Evolutionary conservation across 2,888 invertebrate genomes (phyloP).

Genomic region (Ophraella communa): DNA sequence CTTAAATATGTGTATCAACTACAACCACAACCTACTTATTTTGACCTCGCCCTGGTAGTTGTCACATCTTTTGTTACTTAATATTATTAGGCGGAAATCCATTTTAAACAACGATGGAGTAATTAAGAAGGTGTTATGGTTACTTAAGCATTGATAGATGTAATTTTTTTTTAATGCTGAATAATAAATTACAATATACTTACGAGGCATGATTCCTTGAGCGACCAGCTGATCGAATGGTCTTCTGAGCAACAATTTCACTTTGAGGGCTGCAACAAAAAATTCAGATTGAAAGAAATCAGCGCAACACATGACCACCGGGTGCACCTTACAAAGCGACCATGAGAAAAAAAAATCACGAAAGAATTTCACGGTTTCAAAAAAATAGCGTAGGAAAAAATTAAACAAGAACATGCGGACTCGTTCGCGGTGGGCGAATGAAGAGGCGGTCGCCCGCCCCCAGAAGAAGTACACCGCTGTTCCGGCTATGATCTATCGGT

Average conservation of each 20-base stretch:
- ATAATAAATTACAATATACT: conserved; percentile 63
- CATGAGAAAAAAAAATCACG: conserved; percentile 9
- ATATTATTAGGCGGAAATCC: too few species aligned
- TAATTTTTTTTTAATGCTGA: conserved; percentile 8
- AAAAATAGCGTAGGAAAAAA: conserved; percentile 5
- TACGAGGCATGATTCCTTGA: conserved; percentile 98
- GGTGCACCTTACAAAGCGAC: neutral
- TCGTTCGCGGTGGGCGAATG: conserved; percentile 1
- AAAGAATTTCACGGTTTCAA: neutral
- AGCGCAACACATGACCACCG: conserved; percentile 17
- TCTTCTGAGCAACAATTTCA: conserved; percentile 93
- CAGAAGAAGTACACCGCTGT: conserved; percentile 10
- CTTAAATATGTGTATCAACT: too few species aligned
- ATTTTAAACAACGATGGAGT: too few species aligned
- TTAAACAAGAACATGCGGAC: conserved; percentile 1
- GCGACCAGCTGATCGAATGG: conserved; percentile 95
- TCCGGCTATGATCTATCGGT: conserved; percentile 8
- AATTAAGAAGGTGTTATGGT: too few species aligned
- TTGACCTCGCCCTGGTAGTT: too few species aligned
- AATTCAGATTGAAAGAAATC: conserved; percentile 27
- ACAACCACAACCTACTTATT: too few species aligned
- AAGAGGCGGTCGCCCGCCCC: conserved; percentile 21
- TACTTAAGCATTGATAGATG: too few species aligned
- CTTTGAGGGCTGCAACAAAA: conserved; percentile 87
- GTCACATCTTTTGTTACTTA: too few species aligned